These are phyloP conservation scores for Siniperca undulata DNA, from an alignment of 2,797 vertebrate genomes.

Conservation along the genomic window DNA sequence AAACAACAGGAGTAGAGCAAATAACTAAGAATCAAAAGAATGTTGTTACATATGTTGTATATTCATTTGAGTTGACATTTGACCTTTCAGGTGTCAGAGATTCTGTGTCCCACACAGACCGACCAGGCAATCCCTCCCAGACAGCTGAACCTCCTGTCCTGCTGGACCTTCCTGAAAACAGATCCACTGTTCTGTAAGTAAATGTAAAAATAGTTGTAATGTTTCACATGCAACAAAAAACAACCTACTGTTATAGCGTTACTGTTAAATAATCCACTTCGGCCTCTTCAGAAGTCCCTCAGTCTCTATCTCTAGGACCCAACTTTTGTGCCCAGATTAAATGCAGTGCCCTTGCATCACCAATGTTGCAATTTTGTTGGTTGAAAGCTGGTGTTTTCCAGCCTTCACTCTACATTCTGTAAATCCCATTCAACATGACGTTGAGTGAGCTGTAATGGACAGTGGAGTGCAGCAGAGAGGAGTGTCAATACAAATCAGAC, in stretches of 20 bases:
- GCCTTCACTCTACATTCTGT: slow-evolving; percentile 1
- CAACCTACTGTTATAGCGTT: not conserved
- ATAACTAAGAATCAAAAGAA: not conserved
- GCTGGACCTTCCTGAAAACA: slow-evolving; percentile 91
- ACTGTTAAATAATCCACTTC: not conserved
- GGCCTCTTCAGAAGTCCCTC: not conserved
- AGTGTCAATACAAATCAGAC: slow-evolving; percentile 25
- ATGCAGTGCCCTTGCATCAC: slow-evolving; percentile 23
- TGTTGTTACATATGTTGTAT: not conserved
- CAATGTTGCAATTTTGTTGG: not conserved
- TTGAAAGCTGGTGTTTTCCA: slow-evolving; percentile 23
- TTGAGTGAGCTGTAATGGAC: not conserved
- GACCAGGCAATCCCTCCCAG: slow-evolving; percentile 84
- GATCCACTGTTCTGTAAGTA: slow-evolving; percentile 90
- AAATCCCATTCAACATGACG: slow-evolving; percentile 16
- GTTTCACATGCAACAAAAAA: slow-evolving; percentile 3
- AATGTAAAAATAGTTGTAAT: not conserved
- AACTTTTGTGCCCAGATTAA: not conserved
- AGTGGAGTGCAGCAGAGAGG: slow-evolving; percentile 5
- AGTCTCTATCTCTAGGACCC: not conserved
- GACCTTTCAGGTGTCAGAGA: slow-evolving; percentile 91
- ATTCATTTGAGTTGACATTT: slow-evolving; percentile 26
- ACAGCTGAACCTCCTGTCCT: slow-evolving; percentile 90
- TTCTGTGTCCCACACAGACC: slow-evolving; percentile 92
- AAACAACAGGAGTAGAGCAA: not conserved